Base-by-base conservation (phyloP, 2,888 invertebrate genomes). In the Meteorus cinctellus region DNA sequence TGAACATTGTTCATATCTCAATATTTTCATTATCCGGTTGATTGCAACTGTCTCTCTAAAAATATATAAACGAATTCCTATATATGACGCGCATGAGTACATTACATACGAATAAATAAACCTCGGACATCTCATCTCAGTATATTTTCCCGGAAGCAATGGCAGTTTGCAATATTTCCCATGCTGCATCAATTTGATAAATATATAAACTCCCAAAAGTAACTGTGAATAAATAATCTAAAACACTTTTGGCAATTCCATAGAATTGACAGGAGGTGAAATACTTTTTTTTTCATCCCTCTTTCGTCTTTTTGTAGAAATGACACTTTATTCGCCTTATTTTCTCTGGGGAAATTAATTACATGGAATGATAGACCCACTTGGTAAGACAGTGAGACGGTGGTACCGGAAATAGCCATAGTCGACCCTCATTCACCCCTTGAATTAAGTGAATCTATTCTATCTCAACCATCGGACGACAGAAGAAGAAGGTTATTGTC, bases 61-160 rank as follows among this genome's bases (percentile, higher is more conserved):
- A 4, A 55, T 8, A 4, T 55, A 1, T 19, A 19, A 34, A 34
- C 8, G 8, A 34, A 34, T 34, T 34, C 8, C 34, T 55, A 55
- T 31, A 48, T 62, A 63, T 63, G 19, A 24, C 45, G 41, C 24
- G 59, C 59, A 36, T 70, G 69, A 55, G 55, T 31, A 59, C 31
- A 24, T 55, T 6, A 55, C 36, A 59, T 51, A 62, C 31, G 72
- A 72, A 31, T 72, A 72, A 72, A 72, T 45, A 72, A 72, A 63
- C 72, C 48, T 72, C 29, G 65, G 6, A 31, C 48, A 45, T 63
- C 72, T 63, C 63, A 63, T 72, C 63, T 31, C 72, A 24, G 27
- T n/a, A 48, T 59, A 55, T 62, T 72, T 65, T 63, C 31, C 62
- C 63, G 63, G 63, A 72, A 72, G 55, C 48, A 48, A 19, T 24